A percentile compares a stretch with the other conserved stretches of the same genome.
phyloP scores from a whole-genome alignment of 1,140 invertebrate genomes.

The Drosophila trapezifrons region DNA sequence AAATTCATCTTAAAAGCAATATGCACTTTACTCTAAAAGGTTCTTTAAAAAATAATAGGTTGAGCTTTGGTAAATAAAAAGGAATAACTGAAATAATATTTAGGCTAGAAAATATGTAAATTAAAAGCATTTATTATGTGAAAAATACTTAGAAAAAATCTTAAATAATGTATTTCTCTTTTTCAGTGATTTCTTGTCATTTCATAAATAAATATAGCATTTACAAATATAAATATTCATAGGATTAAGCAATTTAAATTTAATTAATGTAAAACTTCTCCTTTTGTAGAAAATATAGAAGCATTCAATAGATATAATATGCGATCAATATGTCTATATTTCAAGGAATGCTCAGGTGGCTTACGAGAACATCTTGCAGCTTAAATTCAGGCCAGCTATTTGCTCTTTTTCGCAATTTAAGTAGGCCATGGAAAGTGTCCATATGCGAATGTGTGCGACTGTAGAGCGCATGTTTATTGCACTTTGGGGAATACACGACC shows the following conservation, averaged over 20 bases:
- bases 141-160: neutral
- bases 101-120: neutral
- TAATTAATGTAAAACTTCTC: neutral
- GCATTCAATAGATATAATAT: neutral
- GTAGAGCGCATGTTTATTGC: conserved; percentile 80
- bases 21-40: neutral
- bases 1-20: neutral
- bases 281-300: neutral
- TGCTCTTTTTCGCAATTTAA: conserved; percentile 49
- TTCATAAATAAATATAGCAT: no score
- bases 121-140: neutral
- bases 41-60: neutral
- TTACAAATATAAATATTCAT: no score
- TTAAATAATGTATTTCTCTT: no score
- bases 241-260: neutral
- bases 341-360: conserved; percentile 19
- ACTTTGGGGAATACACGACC: conserved; percentile 77
- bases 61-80: neutral
- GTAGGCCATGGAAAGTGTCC: conserved; percentile 65
- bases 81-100: neutral
- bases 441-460: conserved; percentile 60
- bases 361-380: neutral
- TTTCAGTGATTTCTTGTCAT: no score
- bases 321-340: conserved; percentile 14
- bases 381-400: conserved; percentile 17